A percentile compares a stretch with the other conserved stretches of the same genome.
phyloP scores from a whole-genome alignment of 1,140 invertebrate genomes.

The Drosophila sechellia region DNA sequence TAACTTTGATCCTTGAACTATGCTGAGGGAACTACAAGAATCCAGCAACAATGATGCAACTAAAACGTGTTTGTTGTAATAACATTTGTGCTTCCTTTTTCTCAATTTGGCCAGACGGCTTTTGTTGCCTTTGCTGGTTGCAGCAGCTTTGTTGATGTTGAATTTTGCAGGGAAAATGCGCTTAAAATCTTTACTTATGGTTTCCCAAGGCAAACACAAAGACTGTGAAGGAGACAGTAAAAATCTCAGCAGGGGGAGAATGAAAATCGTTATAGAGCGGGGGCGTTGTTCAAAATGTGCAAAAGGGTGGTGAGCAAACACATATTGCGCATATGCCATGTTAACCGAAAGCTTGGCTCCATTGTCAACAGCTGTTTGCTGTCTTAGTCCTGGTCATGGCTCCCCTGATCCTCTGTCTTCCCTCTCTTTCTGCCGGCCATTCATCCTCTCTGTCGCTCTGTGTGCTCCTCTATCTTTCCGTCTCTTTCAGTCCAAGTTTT shows the following conservation, averaged over 20 bases:
- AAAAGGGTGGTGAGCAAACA: slow-evolving; percentile 58
- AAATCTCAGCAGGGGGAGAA: slow-evolving; percentile 34
- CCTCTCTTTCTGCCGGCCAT: not conserved
- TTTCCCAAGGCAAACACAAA: slow-evolving; percentile 58
- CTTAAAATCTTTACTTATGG: slow-evolving; percentile 79
- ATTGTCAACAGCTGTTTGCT: slow-evolving; percentile 78
- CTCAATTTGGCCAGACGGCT: slow-evolving; percentile 30
- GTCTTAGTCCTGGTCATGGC: slow-evolving; percentile 49
- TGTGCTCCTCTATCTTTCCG: not conserved
- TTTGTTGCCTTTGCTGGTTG: slow-evolving; percentile 42
- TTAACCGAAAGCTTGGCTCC: slow-evolving; percentile 77
- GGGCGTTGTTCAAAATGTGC: not conserved
- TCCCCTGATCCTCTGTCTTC: slow-evolving; percentile 14
- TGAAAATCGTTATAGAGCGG: not conserved
- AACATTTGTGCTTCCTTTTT: slow-evolving; percentile 46
- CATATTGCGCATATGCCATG: slow-evolving; percentile 79
- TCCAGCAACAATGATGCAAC: slow-evolving; percentile 16
- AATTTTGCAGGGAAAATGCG: slow-evolving; percentile 65
- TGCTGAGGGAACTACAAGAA: slow-evolving; percentile 24
- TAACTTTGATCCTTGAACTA: slow-evolving; percentile 29
- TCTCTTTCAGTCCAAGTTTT: slow-evolving; percentile 55
- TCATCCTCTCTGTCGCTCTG: not conserved
- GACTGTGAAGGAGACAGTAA: slow-evolving; percentile 18
- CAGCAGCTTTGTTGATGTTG: slow-evolving; percentile 49
- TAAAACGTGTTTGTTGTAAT: slow-evolving; percentile 38